A percentile compares a stretch with the other conserved stretches of the same genome.
phyloP scores from a whole-genome alignment of 2,888 invertebrate species.

The Ophion obscuratus region DNA sequence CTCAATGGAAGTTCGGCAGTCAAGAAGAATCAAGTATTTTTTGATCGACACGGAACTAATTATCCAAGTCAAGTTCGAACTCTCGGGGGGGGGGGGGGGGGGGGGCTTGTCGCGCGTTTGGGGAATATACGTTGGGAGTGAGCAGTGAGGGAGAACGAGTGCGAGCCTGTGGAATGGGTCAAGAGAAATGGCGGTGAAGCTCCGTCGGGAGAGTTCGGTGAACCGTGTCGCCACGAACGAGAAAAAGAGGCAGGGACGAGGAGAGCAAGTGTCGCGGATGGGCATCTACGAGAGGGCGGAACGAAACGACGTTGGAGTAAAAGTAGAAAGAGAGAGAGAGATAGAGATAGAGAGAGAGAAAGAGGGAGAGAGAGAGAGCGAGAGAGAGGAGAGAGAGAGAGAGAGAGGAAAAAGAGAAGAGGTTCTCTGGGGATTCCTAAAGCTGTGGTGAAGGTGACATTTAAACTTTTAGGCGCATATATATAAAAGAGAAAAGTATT shows the following conservation, averaged over 20 bases:
- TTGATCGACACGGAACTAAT: conserved; percentile 68
- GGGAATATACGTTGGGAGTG: conserved; percentile 24
- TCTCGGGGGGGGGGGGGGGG: conserved; percentile 35
- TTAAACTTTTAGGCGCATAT: conserved; percentile 80
- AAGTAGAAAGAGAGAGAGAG: conserved; percentile 53
- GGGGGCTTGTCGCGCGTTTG: conserved; percentile 61
- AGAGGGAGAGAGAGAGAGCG: too few relatives aligned
- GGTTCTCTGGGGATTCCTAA: conserved; percentile 74
- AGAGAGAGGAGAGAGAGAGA: too few relatives aligned
- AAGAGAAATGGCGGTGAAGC: conserved; percentile 64
- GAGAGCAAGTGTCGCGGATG: conserved; percentile 61
- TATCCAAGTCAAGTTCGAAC: conserved; percentile 69
- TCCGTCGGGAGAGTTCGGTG: conserved; percentile 64
- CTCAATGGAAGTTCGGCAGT: conserved; percentile 58
- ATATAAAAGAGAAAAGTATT: conserved; percentile 36
- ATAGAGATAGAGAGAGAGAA: too few relatives aligned
- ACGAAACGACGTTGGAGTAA: conserved; percentile 52
- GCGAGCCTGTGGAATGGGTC: conserved; percentile 44
- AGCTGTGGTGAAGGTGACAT: conserved; percentile 77
- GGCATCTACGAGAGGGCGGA: conserved; percentile 49
- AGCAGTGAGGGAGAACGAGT: conserved; percentile 6
- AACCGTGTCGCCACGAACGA: conserved; percentile 49
- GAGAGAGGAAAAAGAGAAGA: conserved; percentile 64
- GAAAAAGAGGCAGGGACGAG: conserved; percentile 46
- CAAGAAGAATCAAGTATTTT: conserved; percentile 66